Base-by-base conservation (phyloP, 2,113 vertebrate genomes). In the Chaetorhynchus papuensis region DNA sequence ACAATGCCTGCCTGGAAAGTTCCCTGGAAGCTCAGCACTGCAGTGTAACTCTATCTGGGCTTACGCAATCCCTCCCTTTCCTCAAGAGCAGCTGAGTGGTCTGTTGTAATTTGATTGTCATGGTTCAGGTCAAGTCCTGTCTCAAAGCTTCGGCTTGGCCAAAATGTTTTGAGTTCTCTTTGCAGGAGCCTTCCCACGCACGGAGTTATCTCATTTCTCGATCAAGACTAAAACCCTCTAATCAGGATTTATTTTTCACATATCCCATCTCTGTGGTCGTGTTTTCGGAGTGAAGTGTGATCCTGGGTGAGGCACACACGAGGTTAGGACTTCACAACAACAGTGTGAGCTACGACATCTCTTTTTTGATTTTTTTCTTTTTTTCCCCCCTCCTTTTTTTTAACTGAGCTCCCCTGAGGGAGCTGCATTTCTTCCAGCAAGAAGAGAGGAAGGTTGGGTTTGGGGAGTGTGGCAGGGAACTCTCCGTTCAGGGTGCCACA, bases 71-170 rank as follows among this genome's bases (percentile, higher is more conserved):
- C 19, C 80, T 69, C 21, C 4, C 59, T 74, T 94, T 92, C 93
- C 50, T 86, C 50, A 83, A 35, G 54, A 83, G 92, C 94, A 89
- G 92, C 96, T 86, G 86, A 96, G 52, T 19, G 70, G 6, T 77
- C 37, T 22, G 80, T 4, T 81, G 0, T 14, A 81, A 89, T 89
- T 81, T 9, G 35, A 71, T 93, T 95, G 91, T 81, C 93, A 75
- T 3, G 94, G 86, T 52, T 89, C 70, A 23, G 68, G 54, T 93
- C 94, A 59, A 63, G 86, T 24, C 68, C 68, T 22, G 35, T 74
- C 83, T 74, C 66, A 70, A n/a, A 63, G 68, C 59, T 88, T 27
- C 14, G 87, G 52, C 18, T 14, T 44, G 68, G 71, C 68, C 39
- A 47, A 59, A 47, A 52, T 44, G 54, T 88, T 95, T 91, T 6